Evolutionary conservation across 23 tunicate species (phyloP), one percentile per base, ranked within the genome.

Genomic region (Ciona savignyi): DNA sequence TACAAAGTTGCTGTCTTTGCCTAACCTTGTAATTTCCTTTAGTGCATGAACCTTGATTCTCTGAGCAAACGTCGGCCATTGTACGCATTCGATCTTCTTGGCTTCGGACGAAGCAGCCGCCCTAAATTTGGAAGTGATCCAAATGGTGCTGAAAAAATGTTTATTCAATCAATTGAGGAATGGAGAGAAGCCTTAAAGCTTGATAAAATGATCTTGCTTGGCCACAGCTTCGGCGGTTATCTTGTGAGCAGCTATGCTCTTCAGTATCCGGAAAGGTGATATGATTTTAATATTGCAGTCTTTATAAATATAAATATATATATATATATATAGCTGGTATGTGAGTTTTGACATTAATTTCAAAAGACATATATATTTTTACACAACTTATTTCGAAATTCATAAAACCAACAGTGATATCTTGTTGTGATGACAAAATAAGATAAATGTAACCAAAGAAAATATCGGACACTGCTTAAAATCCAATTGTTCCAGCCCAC

Each of bases 211-310:
- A 80, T 91, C 66, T 42, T 91, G 25, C 78, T 91, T 21, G 97
- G 97, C 2, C 97, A 91, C 70, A 91, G 97, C 65, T 91, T 91
- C 65, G 97, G 97, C 23, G 97, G 97, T 20, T 91, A 91, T 72
- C 92, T 91, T 3, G 80, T 80, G 60, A 85, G 88, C 80, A 70
- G 97, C 63, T 91, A 91, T 68, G 97, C 97, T 35, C 35, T 91
- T 74, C 80, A 85, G 80, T 76, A 91, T 61, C 97, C 97, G 22
- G 83, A 84, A 20, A 76, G 69, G 96, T 83, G 42, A 0, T 66
- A 3, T 11, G 29, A 26, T 11, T 33, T 1, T 11, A 66, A 11
- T 66, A 27, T 2, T 1, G 23, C 21, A 66, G 29, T 15, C 23
- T 23, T 29, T 49, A 49, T 49, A 15, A 15, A 49, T 11, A 11